Conservation (phyloP, 1,140 invertebrate species). For the Calephelis virginiensis region DNA sequence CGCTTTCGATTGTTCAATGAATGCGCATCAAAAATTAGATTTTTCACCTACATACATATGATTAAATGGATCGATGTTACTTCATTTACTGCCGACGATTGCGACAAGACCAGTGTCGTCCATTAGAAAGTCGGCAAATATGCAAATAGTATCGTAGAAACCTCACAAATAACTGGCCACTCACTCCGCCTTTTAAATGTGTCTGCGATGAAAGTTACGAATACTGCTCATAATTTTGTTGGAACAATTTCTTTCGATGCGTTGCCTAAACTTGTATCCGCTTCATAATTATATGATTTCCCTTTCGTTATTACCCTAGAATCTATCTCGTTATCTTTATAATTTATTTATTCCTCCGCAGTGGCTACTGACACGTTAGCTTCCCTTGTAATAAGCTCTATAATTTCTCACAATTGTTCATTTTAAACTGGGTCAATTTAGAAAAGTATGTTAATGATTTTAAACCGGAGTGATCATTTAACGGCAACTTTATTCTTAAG, state of each 20-base stretch:
- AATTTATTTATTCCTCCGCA: background rate
- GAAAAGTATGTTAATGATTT: conserved; percentile 20
- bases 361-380: conserved; percentile 5
- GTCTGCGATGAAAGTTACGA: conserved; percentile 75
- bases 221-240: conserved; percentile 71
- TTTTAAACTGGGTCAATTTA: conserved; percentile 11
- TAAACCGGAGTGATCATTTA: conserved; percentile 16
- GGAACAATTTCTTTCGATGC: conserved; percentile 38
- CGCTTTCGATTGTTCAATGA: conserved; percentile 16
- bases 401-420: conserved; percentile 14
- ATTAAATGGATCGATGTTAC: conserved; percentile 73
- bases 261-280: conserved; percentile 16
- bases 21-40: conserved; percentile 15
- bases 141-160: conserved; percentile 78
- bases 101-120: conserved; percentile 73
- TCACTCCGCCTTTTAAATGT: conserved; percentile 72
- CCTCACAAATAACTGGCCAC: conserved; percentile 76
- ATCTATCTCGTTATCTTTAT: background rate
- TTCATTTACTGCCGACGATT: conserved; percentile 65
- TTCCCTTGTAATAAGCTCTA: conserved; percentile 10
- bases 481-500: background rate
- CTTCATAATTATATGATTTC: conserved; percentile 15
- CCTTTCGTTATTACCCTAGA: conserved; percentile 15
- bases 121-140: conserved; percentile 77
- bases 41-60: conserved; percentile 41